Conservation (phyloP, 1,140 invertebrate species). For the Drosophila ironensis region DNA sequence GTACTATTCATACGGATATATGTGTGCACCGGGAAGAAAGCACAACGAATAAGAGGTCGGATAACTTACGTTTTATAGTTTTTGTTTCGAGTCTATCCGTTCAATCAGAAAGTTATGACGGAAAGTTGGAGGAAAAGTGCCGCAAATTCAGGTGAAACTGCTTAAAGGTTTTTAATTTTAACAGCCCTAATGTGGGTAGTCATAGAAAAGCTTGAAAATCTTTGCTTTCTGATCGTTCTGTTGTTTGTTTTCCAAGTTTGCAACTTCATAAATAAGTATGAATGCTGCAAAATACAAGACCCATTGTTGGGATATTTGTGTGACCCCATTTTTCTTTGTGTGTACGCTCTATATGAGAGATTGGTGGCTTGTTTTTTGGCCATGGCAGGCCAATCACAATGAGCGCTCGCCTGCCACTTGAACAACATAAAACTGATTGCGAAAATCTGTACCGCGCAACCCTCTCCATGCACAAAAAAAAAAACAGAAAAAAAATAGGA, state of each 20-base stretch:
- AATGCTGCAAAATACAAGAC: too few relatives aligned
- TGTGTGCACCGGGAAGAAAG: background rate
- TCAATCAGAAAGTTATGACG: too few relatives aligned
- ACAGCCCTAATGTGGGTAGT: too few relatives aligned
- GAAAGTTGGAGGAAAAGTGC: too few relatives aligned
- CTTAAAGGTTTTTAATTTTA: too few relatives aligned
- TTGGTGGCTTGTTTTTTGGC: conserved; percentile 5
- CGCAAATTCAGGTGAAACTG: too few relatives aligned
- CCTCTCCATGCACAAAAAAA: conserved; percentile 20
- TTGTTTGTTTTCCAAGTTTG: too few relatives aligned
- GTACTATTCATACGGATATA: conserved; percentile 13
- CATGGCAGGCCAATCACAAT: conserved; percentile 62
- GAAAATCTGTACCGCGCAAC: conserved; percentile 67
- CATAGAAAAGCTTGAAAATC: too few relatives aligned
- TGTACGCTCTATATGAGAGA: background rate
- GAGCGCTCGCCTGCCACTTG: conserved; percentile 58
- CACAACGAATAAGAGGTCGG: background rate
- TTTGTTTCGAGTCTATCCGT: background rate
- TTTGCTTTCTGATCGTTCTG: background rate
- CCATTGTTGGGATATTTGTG: too few relatives aligned
- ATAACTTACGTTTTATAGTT: background rate
- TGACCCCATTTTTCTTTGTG: background rate
- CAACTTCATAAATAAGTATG: too few relatives aligned
- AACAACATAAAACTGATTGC: conserved; percentile 78
- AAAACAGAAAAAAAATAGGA: conserved; percentile 18